Conservation (phyloP, 2,113 vertebrate species). For the Rhombomys opimus region DNA sequence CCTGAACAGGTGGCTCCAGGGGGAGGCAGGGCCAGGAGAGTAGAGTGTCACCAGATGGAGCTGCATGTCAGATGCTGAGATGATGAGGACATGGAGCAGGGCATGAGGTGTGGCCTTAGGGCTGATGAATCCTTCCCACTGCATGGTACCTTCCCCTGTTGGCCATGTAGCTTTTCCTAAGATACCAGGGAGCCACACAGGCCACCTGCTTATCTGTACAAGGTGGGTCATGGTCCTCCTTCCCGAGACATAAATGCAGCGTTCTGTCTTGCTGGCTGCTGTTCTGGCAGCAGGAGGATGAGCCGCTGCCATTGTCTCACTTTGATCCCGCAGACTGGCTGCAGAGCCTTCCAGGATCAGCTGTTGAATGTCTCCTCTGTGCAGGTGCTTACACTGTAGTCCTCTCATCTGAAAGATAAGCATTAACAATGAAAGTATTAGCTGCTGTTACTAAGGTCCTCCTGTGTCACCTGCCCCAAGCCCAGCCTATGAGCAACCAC, state of each 20-base stretch:
- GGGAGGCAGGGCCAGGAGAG: neutral
- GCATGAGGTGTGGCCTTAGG: neutral
- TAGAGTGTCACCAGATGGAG: neutral
- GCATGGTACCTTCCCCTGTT: neutral
- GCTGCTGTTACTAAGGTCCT: accelerated
- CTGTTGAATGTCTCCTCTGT: neutral
- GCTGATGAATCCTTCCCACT: neutral
- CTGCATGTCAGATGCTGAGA: neutral
- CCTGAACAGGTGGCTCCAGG: neutral
- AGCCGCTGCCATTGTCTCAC: accelerated
- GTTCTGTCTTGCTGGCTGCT: accelerated
- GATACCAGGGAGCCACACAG: neutral
- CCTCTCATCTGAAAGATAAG: neutral
- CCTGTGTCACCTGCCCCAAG: neutral
- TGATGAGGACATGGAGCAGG: neutral
- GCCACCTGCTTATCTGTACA: neutral
- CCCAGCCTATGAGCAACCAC: accelerated
- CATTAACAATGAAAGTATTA: accelerated
- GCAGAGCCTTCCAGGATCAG: accelerated
- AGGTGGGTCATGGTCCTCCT: accelerated
- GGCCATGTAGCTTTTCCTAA: neutral
- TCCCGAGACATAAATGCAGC: accelerated
- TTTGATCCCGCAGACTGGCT: accelerated
- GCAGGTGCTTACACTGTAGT: accelerated
- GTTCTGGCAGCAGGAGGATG: accelerated